phyloP scores from a whole-genome alignment of 2,113 vertebrate species.

The Oceanites oceanicus region DNA sequence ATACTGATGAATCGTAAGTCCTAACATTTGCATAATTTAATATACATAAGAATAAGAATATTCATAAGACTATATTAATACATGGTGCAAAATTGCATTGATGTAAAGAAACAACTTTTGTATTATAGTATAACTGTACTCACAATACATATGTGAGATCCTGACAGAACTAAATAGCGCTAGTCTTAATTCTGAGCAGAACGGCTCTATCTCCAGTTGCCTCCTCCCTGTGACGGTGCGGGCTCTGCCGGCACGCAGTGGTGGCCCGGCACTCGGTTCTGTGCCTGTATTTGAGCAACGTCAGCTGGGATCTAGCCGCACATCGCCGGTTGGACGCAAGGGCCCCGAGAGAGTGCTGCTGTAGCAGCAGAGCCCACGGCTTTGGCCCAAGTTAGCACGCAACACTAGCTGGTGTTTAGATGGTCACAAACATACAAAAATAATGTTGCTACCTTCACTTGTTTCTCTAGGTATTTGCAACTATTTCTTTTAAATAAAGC shows the following conservation, averaged over 20 bases:
- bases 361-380: background rate
- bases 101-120: background rate
- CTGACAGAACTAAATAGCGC: background rate
- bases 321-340: background rate
- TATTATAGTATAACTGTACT: background rate
- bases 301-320: background rate
- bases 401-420: rapidly evolving
- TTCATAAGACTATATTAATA: background rate
- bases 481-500: background rate
- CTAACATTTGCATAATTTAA: background rate
- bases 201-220: background rate
- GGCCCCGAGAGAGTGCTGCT: background rate
- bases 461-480: background rate
- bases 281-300: rapidly evolving
- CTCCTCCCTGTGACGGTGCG: background rate
- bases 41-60: background rate
- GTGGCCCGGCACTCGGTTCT: background rate
- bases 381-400: background rate
- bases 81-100: background rate
- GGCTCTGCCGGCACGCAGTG: background rate
- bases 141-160: background rate
- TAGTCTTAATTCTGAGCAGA: background rate
- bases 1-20: background rate
- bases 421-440: background rate
- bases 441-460: background rate